phyloP scores from a whole-genome alignment of 2,113 vertebrate species.

The Eudyptes chrysolophus region DNA sequence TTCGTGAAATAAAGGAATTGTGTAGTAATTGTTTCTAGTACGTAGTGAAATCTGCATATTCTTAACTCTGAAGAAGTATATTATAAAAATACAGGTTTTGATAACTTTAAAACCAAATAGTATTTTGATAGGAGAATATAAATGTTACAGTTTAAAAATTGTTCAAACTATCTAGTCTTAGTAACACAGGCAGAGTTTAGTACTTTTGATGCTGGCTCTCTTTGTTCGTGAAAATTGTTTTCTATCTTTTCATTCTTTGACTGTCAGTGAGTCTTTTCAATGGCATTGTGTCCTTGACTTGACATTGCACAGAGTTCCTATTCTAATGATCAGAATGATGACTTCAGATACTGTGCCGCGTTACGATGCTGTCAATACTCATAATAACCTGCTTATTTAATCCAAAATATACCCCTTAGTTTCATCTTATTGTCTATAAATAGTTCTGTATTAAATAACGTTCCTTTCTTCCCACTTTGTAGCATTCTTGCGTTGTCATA shows the following conservation, averaged over 20 bases:
- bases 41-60: not conserved
- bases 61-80: not conserved
- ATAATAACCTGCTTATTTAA: not conserved
- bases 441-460: not conserved
- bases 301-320: not conserved
- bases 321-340: not conserved
- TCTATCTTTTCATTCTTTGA: not conserved
- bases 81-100: not conserved
- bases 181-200: not conserved
- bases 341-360: not conserved
- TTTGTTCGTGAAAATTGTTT: not conserved
- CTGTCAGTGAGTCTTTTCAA: not conserved
- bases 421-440: not conserved
- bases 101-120: not conserved
- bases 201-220: not conserved
- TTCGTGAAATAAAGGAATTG: not conserved
- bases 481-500: not conserved
- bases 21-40: not conserved
- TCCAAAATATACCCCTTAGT: not conserved
- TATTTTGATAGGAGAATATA: not conserved
- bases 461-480: not conserved
- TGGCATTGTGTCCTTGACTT: not conserved
- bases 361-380: not conserved
- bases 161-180: not conserved
- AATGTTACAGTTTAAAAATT: not conserved